Evolutionary conservation across 2,888 invertebrate genomes (phyloP).

Genomic region (Oligia latruncula): DNA sequence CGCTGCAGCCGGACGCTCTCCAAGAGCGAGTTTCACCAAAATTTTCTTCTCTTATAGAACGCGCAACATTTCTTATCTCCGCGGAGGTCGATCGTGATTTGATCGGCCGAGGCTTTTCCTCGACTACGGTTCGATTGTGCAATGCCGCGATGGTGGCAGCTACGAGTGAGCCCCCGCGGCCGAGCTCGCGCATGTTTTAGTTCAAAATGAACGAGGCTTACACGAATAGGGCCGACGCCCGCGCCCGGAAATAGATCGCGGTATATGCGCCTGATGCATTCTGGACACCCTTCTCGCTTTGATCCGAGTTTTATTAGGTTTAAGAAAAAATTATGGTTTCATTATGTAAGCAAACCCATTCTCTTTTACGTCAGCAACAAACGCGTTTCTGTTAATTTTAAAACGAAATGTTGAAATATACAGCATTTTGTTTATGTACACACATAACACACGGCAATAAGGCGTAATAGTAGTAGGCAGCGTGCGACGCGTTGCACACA

Average conservation of each 20-base stretch:
- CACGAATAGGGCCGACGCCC: conserved; percentile 86
- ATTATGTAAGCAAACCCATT: conserved; percentile 64
- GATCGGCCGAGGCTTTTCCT: conserved; percentile 80
- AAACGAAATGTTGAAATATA: conserved; percentile 58
- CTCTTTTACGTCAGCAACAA: conserved; percentile 53
- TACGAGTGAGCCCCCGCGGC: conserved; percentile 90
- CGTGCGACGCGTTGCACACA: conserved; percentile 79
- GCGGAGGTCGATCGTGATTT: conserved; percentile 78
- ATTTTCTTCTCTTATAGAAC: conserved; percentile 74
- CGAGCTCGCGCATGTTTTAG: conserved; percentile 89
- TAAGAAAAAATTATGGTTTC: conserved; percentile 68
- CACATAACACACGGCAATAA: conserved; percentile 69
- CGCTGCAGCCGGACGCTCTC: conserved; percentile 83
- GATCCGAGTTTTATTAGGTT: conserved; percentile 78
- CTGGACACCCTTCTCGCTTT: conserved; percentile 83
- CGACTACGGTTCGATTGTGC: conserved; percentile 84
- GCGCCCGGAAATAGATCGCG: conserved; percentile 89
- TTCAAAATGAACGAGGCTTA: conserved; percentile 87
- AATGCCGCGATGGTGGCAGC: conserved; percentile 90
- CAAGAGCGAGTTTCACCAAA: conserved; percentile 76
- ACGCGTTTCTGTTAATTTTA: conserved; percentile 60
- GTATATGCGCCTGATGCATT: conserved; percentile 85
- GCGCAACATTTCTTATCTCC: conserved; percentile 77
- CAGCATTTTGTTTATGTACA: conserved; percentile 67
- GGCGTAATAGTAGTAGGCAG: conserved; percentile 72